Conservation (phyloP, 2,888 invertebrate species). For the Melinaea marsaeus region DNA sequence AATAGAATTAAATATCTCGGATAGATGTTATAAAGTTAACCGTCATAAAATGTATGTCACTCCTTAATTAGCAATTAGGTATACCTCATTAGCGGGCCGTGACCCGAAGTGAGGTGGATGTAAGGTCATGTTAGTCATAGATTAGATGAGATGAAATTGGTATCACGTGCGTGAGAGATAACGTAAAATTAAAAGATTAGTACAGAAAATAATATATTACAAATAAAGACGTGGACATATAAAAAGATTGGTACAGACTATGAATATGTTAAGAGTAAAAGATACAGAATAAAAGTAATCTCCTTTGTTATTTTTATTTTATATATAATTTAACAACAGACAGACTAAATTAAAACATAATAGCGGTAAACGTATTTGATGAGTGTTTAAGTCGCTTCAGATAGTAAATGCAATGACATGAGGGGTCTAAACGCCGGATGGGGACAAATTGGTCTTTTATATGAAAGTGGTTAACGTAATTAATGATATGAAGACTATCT, state of each 20-base stretch:
- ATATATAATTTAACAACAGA: too few species aligned
- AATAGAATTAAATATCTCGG: too few species aligned
- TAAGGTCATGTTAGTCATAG: conserved; percentile 19
- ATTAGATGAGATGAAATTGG: conserved; percentile 13
- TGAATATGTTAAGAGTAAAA: too few species aligned
- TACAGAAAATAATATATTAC: background rate
- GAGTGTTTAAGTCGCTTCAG: conserved; percentile 9
- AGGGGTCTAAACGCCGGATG: conserved; percentile 48
- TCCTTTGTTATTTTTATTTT: too few species aligned
- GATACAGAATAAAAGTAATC: too few species aligned
- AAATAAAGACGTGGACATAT: too few species aligned
- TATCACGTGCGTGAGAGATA: conserved; percentile 8
- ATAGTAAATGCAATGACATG: conserved; percentile 29
- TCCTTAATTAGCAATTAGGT: conserved; percentile 11
- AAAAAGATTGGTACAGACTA: too few species aligned
- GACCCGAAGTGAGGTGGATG: conserved; percentile 21
- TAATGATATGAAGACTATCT: conserved; percentile 42
- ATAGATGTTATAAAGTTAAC: too few species aligned
- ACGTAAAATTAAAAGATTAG: background rate
- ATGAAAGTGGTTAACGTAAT: conserved; percentile 48
- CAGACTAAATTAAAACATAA: background rate
- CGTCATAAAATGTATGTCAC: conserved; percentile 2
- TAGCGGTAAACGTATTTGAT: background rate
- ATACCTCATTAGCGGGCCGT: conserved; percentile 21
- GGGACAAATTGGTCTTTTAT: conserved; percentile 54